Conservation (phyloP, 2,113 vertebrate species). For the Xiphophorus couchianus region DNA sequence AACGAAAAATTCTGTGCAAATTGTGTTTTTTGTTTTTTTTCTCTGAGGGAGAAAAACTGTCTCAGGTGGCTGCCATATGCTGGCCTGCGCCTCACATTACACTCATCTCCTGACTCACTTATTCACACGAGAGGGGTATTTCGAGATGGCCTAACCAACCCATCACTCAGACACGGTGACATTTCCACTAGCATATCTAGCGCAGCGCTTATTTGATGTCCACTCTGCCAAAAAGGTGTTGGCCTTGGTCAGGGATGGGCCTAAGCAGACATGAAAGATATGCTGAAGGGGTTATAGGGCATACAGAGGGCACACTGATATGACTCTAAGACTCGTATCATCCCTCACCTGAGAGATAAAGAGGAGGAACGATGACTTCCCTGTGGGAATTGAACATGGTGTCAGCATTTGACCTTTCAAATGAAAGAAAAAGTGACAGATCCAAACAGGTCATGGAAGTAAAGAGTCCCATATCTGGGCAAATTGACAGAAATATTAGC, state of each 20-base stretch:
- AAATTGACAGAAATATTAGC: slow-evolving; percentile 33
- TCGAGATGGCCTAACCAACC: slow-evolving; percentile 41
- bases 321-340: slow-evolving; percentile 49
- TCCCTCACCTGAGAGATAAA: slow-evolving; percentile 63
- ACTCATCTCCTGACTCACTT: slow-evolving; percentile 33
- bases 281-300: slow-evolving; percentile 40
- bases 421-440: slow-evolving; percentile 67
- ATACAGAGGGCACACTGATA: slow-evolving; percentile 33
- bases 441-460: slow-evolving; percentile 54
- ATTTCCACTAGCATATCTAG: slow-evolving; percentile 33
- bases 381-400: slow-evolving; percentile 55
- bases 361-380: slow-evolving; percentile 52
- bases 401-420: slow-evolving; percentile 62
- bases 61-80: slow-evolving; percentile 32
- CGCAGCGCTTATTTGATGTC: slow-evolving; percentile 52
- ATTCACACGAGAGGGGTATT: slow-evolving; percentile 36
- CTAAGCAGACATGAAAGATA: slow-evolving; percentile 16
- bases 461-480: slow-evolving; percentile 65
- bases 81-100: slow-evolving; percentile 34
- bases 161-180: slow-evolving; percentile 41
- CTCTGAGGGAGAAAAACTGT: slow-evolving; percentile 9
- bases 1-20: slow-evolving; percentile 17
- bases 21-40: slow-evolving; percentile 28
- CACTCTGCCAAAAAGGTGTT: slow-evolving; percentile 9
- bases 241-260: slow-evolving; percentile 8